phyloP scores from a whole-genome alignment of 2,888 invertebrate genomes.

The Sinhomidia bicolor region DNA sequence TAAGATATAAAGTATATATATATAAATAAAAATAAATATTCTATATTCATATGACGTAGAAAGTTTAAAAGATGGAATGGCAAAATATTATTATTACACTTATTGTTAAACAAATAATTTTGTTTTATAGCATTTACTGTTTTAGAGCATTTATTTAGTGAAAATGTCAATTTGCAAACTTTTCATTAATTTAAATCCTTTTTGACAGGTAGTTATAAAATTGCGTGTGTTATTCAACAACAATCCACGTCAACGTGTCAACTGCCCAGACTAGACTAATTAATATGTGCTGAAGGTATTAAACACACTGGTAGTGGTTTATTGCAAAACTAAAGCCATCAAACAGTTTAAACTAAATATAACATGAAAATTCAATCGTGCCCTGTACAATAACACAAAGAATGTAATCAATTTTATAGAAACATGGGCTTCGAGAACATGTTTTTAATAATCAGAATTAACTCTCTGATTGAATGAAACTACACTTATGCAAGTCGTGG shows the following conservation, averaged over 20 bases:
- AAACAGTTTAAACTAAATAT: background rate
- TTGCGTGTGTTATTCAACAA: background rate
- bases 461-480: constrained; percentile 23
- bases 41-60: constrained; percentile 59
- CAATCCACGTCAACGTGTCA: background rate
- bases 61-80: constrained; percentile 11
- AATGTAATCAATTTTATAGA: background rate
- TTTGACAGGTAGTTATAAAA: background rate
- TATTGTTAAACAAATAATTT: constrained; percentile 18
- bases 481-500: background rate
- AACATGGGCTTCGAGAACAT: background rate
- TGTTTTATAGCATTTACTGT: constrained; percentile 38
- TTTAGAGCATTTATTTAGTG: constrained; percentile 26
- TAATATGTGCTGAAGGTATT: background rate
- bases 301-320: constrained; percentile 9
- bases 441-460: background rate
- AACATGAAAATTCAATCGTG: background rate
- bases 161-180: constrained; percentile 18
- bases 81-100: constrained; percentile 7
- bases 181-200: constrained; percentile 12
- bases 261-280: background rate
- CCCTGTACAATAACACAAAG: background rate
- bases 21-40: constrained; percentile 49
- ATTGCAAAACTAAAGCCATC: background rate
- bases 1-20: constrained; percentile 42